Evolutionary conservation across 2,797 vertebrate genomes (phyloP).

Genomic region (Myripristis murdjan): DNA sequence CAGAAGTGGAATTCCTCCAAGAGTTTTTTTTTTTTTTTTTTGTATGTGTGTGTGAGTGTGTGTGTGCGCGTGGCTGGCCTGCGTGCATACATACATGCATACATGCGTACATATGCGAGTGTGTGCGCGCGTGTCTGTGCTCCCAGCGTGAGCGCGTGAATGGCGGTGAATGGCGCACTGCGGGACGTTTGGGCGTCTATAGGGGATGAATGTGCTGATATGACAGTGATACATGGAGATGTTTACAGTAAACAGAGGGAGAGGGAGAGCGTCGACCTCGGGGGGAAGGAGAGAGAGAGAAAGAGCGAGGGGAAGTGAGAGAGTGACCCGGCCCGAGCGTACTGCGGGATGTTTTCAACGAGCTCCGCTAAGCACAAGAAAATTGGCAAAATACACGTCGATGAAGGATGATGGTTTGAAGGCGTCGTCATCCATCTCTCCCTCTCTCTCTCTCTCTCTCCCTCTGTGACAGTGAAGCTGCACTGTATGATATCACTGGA

Average conservation of each 20-base stretch:
- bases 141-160: constrained; percentile 59
- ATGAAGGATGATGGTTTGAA: constrained; percentile 42
- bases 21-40: too few species aligned
- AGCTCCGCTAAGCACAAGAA: constrained; percentile 43
- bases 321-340: constrained; percentile 13
- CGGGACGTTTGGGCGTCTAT: constrained; percentile 58
- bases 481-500: constrained; percentile 62
- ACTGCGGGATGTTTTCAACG: constrained; percentile 60
- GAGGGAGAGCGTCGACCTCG: constrained; percentile 42
- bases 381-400: constrained; percentile 47
- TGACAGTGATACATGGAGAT: constrained; percentile 88
- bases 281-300: constrained; percentile 41
- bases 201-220: constrained; percentile 82
- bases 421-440: constrained; percentile 52
- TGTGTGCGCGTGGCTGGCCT: constrained; percentile 2
- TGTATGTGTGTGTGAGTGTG: constrained; percentile 22
- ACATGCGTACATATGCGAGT: constrained; percentile 22
- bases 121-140: constrained; percentile 32
- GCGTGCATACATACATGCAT: constrained; percentile 34
- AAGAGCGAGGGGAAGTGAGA: constrained; percentile 29
- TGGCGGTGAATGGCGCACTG: constrained; percentile 67
- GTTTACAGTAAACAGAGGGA: constrained; percentile 79
- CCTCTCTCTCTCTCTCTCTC: constrained; percentile 25
- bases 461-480: constrained; percentile 29
- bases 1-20: not conserved